These are phyloP conservation scores for Cacoxenus indagator DNA, from an alignment of 2,888 invertebrate genomes.

Conservation along the genomic window DNA sequence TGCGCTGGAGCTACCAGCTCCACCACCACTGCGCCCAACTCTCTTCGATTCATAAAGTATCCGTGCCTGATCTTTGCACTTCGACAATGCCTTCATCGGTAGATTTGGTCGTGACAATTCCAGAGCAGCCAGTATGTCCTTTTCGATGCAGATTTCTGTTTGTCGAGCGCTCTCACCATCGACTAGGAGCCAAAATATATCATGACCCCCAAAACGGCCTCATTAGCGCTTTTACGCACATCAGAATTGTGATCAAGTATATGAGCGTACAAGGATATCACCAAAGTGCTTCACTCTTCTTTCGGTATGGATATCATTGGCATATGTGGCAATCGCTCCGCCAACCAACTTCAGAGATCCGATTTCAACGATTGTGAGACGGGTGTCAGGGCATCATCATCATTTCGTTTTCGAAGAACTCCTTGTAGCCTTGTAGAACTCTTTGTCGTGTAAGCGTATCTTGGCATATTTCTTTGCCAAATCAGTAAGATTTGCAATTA, in stretches of 20 bases:
- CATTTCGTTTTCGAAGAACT: slow-evolving; percentile 89
- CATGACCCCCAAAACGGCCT: slow-evolving; percentile 93
- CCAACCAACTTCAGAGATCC: slow-evolving; percentile 89
- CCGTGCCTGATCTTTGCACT: slow-evolving; percentile 74
- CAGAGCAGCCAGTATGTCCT: slow-evolving; percentile 81
- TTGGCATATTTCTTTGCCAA: no score
- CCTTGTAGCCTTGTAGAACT: slow-evolving; percentile 84
- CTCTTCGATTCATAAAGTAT: slow-evolving; percentile 72
- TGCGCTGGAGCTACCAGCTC: slow-evolving; percentile 20
- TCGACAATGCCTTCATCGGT: slow-evolving; percentile 83
- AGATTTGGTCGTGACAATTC: slow-evolving; percentile 89
- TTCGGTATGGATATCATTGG: slow-evolving; percentile 80
- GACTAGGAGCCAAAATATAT: slow-evolving; percentile 84
- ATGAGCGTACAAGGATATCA: slow-evolving; percentile 84
- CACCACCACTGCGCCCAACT: slow-evolving; percentile 56
- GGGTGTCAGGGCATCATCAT: slow-evolving; percentile 86
- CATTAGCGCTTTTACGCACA: slow-evolving; percentile 90
- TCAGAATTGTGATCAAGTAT: slow-evolving; percentile 93
- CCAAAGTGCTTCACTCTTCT: slow-evolving; percentile 83
- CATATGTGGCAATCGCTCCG: slow-evolving; percentile 83
- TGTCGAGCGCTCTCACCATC: slow-evolving; percentile 69
- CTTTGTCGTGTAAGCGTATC: no score
- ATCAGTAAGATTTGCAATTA: no score
- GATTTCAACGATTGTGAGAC: slow-evolving; percentile 87
- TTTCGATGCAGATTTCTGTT: slow-evolving; percentile 80